These are phyloP conservation scores for Porites divaricata DNA, from an alignment of 92 coral and sea anemone genomes.

Conservation along the genomic window DNA sequence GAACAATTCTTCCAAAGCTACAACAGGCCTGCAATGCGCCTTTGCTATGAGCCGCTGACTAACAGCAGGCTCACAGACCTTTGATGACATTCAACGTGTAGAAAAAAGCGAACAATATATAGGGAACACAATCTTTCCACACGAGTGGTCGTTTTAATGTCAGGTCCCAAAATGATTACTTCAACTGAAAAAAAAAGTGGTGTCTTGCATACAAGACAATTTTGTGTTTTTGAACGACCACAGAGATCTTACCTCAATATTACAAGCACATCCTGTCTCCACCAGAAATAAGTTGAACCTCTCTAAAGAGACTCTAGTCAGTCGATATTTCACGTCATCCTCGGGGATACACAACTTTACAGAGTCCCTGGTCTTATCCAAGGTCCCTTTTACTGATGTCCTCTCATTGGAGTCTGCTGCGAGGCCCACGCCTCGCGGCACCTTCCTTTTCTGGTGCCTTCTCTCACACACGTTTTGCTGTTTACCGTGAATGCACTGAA, in stretches of 20 bases:
- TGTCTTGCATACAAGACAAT: too few species aligned
- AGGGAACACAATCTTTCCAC: too few species aligned
- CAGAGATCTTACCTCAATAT: slow-evolving; percentile 76
- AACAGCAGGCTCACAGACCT: too few species aligned
- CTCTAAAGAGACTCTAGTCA: slow-evolving; percentile 91
- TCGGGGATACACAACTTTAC: slow-evolving; percentile 80
- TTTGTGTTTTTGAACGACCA: background rate
- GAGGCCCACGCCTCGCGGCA: slow-evolving; percentile 24
- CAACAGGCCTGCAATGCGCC: too few species aligned
- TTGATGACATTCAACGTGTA: too few species aligned
- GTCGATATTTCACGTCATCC: slow-evolving; percentile 90
- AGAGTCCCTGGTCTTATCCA: slow-evolving; percentile 33
- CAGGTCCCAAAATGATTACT: too few species aligned
- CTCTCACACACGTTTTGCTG: slow-evolving; percentile 79
- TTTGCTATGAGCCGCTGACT: too few species aligned
- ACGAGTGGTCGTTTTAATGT: too few species aligned
- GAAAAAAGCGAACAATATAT: too few species aligned
- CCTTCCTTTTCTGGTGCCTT: slow-evolving; percentile 44
- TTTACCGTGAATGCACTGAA: slow-evolving; percentile 93
- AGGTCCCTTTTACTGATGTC: slow-evolving; percentile 46
- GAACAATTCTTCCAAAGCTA: too few species aligned
- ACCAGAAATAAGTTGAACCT: slow-evolving; percentile 83
- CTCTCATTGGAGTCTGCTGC: slow-evolving; percentile 25
- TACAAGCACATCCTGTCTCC: slow-evolving; percentile 93
- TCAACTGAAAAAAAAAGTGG: background rate